Conservation (phyloP, 1,140 invertebrate genomes). For the Diprion similis region DNA sequence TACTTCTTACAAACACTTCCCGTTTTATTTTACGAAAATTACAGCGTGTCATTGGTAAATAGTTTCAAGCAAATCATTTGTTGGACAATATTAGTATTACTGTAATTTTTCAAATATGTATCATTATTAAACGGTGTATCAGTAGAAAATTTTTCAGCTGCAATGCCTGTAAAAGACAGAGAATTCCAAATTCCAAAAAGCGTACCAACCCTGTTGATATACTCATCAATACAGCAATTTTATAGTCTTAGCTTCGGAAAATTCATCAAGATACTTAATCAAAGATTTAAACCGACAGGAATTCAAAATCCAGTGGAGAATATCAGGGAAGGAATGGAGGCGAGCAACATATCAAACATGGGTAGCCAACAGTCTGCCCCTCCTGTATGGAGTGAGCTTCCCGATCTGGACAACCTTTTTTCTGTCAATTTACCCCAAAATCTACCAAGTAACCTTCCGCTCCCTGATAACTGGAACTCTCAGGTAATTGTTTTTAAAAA, state of each 20-base stretch:
- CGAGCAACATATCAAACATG: slow-evolving; percentile 56
- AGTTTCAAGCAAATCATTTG: too few species aligned
- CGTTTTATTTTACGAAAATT: too few species aligned
- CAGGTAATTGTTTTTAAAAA: background rate
- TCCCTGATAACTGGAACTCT: slow-evolving; percentile 25
- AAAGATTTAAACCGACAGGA: slow-evolving; percentile 16
- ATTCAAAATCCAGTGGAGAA: slow-evolving; percentile 13
- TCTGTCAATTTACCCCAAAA: slow-evolving; percentile 40
- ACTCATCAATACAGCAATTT: too few species aligned
- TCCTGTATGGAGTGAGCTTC: slow-evolving; percentile 41
- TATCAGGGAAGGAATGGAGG: slow-evolving; percentile 28
- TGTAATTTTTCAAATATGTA: too few species aligned
- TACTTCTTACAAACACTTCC: too few species aligned
- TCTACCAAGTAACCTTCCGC: slow-evolving; percentile 37
- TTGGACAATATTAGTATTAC: too few species aligned
- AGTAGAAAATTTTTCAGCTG: too few species aligned
- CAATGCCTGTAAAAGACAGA: too few species aligned
- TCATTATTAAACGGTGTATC: too few species aligned
- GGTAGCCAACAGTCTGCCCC: slow-evolving; percentile 53
- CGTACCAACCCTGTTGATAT: too few species aligned
- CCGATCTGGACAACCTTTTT: slow-evolving; percentile 45
- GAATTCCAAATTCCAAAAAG: too few species aligned
- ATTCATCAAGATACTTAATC: slow-evolving; percentile 28
- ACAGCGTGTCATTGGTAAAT: too few species aligned
- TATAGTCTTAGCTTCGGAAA: slow-evolving; percentile 32